These are phyloP conservation scores for Odontamblyopus lacepedii DNA, from an alignment of 2,797 vertebrate species.

Conservation along the genomic window DNA sequence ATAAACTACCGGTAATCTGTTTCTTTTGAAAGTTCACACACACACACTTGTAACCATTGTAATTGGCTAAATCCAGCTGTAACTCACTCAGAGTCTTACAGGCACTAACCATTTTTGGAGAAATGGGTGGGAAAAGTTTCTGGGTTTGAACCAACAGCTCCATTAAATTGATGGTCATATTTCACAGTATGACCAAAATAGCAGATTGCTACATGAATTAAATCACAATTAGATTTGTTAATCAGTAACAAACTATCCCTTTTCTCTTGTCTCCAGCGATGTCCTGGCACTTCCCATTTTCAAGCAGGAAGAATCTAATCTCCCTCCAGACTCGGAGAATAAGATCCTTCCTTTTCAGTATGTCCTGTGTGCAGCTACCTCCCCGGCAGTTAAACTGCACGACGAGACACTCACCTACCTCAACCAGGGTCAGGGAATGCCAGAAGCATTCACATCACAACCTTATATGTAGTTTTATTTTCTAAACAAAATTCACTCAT, in stretches of 20 bases:
- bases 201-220: too few relatives aligned
- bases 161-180: too few relatives aligned
- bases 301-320: constrained; percentile 97
- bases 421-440: constrained; percentile 89
- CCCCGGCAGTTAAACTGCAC: constrained; percentile 94
- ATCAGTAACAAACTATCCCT: neutral
- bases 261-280: constrained; percentile 78
- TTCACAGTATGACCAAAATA: too few relatives aligned
- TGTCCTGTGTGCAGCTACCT: constrained; percentile 95
- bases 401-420: constrained; percentile 98
- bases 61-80: too few relatives aligned
- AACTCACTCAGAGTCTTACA: too few relatives aligned
- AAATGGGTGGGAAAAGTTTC: too few relatives aligned
- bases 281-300: constrained; percentile 97
- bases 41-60: too few relatives aligned
- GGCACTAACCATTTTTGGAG: too few relatives aligned
- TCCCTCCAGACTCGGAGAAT: constrained; percentile 87
- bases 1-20: too few relatives aligned
- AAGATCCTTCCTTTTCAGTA: constrained; percentile 96
- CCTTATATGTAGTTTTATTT: neutral
- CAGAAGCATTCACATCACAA: neutral
- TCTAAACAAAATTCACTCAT: neutral
- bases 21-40: too few relatives aligned
- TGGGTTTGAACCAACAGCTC: too few relatives aligned
- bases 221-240: too few relatives aligned